A percentile compares a stretch with the other conserved stretches of the same genome.
phyloP scores from a whole-genome alignment of 2,113 vertebrate species.

The Ramphastos sulfuratus region DNA sequence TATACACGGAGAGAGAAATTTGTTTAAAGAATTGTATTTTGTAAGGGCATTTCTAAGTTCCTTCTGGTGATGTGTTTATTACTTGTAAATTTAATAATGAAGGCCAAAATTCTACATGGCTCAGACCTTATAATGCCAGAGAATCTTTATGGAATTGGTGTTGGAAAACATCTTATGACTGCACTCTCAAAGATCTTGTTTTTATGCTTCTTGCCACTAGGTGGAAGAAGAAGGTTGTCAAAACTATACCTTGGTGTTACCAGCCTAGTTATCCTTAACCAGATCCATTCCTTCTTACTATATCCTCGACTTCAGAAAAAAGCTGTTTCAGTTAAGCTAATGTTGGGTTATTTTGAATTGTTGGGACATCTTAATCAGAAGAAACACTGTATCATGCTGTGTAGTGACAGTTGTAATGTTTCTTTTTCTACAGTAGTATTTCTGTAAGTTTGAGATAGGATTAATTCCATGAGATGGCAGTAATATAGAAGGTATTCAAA shows the following conservation, averaged over 20 bases:
- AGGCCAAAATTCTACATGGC: background rate
- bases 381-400: background rate
- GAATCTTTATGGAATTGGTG: background rate
- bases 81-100: background rate
- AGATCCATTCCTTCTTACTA: background rate
- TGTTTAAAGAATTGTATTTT: background rate
- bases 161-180: background rate
- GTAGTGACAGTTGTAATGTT: background rate
- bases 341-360: background rate
- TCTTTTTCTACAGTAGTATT: background rate
- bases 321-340: background rate
- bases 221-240: conserved; percentile 79
- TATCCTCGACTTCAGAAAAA: background rate
- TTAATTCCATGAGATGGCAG: background rate
- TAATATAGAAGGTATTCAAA: background rate
- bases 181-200: conserved; percentile 13
- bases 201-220: conserved; percentile 78
- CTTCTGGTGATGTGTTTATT: background rate
- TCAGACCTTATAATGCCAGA: background rate
- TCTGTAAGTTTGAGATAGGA: background rate
- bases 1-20: background rate
- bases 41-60: background rate
- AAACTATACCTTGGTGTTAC: conserved; percentile 34
- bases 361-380: background rate
- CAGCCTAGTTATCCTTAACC: background rate